Evolutionary conservation across 2,797 vertebrate genomes (phyloP).

Genomic region (Saguinus oedipus): DNA sequence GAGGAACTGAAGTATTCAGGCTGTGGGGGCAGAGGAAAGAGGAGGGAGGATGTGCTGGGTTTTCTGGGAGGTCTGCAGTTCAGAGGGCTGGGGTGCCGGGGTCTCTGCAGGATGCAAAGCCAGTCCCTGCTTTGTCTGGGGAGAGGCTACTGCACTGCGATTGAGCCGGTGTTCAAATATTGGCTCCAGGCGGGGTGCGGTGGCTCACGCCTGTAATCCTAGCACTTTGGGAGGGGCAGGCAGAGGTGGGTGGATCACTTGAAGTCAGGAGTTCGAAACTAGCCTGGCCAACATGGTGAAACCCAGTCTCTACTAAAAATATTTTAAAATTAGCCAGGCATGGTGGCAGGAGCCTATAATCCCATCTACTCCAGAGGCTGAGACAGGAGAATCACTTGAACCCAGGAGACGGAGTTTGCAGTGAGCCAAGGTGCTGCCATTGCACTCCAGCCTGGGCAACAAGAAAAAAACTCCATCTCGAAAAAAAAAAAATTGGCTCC

Average conservation of each 20-base stretch:
- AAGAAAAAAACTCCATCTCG: neutral
- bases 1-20: constrained; percentile 65
- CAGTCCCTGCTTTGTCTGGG: neutral
- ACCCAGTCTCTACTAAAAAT: neutral
- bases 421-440: neutral
- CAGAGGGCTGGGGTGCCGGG: neutral
- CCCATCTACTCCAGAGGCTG: neutral
- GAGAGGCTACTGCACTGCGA: neutral
- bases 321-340: neutral
- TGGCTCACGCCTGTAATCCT: neutral
- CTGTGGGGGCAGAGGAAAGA: constrained; percentile 52
- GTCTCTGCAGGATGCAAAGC: neutral
- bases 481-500: neutral
- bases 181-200: neutral
- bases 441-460: neutral
- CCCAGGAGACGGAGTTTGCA: neutral
- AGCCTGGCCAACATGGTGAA: neutral
- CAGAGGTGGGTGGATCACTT: neutral
- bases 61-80: neutral
- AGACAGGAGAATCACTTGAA: neutral
- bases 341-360: neutral
- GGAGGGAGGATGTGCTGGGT: neutral
- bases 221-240: neutral
- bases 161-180: neutral
- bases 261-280: neutral